phyloP scores from a whole-genome alignment of 2,113 vertebrate genomes.

The Synodontis membranacea region DNA sequence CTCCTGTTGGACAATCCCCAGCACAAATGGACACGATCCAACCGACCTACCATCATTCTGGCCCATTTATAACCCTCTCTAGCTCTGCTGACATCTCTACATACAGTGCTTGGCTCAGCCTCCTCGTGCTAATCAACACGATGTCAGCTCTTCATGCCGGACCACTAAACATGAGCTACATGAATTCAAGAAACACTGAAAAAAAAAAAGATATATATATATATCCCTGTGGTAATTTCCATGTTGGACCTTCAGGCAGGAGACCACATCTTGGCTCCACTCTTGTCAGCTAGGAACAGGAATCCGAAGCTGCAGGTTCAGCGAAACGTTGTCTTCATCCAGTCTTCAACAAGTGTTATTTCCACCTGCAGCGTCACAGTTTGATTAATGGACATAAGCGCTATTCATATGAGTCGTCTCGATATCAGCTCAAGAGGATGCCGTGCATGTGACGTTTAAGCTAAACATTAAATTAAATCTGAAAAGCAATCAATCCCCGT shows the following conservation, averaged over 20 bases:
- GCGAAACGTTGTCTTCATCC: too few species aligned
- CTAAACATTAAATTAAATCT: too few species aligned
- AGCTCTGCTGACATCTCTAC: neutral
- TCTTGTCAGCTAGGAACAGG: too few species aligned
- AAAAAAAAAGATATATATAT: too few species aligned
- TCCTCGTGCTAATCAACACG: neutral
- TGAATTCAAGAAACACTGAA: neutral
- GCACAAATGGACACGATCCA: neutral
- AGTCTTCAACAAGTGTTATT: neutral
- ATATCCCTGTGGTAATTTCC: neutral
- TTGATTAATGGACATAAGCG: neutral
- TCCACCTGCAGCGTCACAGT: neutral
- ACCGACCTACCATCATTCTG: neutral
- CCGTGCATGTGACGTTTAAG: neutral
- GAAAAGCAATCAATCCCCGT: neutral
- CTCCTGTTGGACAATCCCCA: neutral
- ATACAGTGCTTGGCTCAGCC: neutral
- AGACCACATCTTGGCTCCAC: neutral
- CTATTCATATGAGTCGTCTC: too few species aligned
- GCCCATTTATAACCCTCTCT: neutral
- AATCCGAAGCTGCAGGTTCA: too few species aligned
- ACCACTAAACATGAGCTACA: neutral
- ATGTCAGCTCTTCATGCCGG: neutral
- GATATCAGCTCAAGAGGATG: neutral
- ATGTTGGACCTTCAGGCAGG: neutral